These are phyloP conservation scores for Myodes glareolus DNA, from an alignment of 2,113 vertebrate genomes.

Conservation along the genomic window DNA sequence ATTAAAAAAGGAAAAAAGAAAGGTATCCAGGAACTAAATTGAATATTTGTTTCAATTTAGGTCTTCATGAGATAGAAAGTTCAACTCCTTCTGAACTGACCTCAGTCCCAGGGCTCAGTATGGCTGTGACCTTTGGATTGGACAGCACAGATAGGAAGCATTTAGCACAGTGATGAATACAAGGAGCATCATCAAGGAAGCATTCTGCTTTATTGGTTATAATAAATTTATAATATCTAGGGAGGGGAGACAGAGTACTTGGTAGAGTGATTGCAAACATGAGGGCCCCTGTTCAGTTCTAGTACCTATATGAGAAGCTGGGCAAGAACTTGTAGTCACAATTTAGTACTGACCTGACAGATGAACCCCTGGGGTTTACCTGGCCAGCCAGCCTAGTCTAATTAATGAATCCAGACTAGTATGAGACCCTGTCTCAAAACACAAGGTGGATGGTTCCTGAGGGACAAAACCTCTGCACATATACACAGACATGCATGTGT, in stretches of 20 bases:
- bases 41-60: background rate
- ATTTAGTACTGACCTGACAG: background rate
- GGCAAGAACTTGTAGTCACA: background rate
- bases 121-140: background rate
- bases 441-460: background rate
- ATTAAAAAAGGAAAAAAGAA: too few species aligned
- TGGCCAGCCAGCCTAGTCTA: background rate
- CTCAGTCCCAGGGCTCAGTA: background rate
- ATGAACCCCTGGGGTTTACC: background rate
- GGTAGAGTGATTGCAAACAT: background rate
- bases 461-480: background rate
- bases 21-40: background rate
- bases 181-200: background rate
- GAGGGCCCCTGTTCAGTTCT: background rate
- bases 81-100: background rate
- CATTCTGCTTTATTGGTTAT: background rate
- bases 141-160: background rate
- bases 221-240: background rate
- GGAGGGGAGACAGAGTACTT: background rate
- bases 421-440: background rate
- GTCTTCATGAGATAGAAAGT: conserved; percentile 1
- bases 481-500: background rate
- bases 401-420: background rate
- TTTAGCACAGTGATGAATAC: background rate
- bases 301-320: background rate